Conservation (phyloP, 2,888 invertebrate species). For the Gymnoscelis rufifasciata region DNA sequence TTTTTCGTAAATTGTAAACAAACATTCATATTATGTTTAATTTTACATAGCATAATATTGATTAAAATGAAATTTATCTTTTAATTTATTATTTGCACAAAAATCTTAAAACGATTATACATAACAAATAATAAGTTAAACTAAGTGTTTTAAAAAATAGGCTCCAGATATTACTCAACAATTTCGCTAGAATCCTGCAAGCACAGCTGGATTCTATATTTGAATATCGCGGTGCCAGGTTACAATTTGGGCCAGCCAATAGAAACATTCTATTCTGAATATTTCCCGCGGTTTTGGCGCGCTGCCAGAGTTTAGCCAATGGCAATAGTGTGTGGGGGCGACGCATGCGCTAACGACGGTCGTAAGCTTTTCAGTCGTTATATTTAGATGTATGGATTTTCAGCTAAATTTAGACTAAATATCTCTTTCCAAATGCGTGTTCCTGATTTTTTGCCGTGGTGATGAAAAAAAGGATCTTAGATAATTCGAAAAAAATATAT, state of each 20-base stretch:
- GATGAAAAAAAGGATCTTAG: too few relatives aligned
- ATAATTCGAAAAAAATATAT: too few relatives aligned
- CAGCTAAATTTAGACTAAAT: slow-evolving; percentile 8
- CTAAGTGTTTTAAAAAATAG: too few relatives aligned
- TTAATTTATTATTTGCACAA: too few relatives aligned
- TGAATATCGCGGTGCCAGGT: slow-evolving; percentile 77
- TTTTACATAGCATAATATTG: too few relatives aligned
- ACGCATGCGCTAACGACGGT: slow-evolving; percentile 47
- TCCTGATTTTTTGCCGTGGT: too few relatives aligned
- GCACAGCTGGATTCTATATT: slow-evolving; percentile 66
- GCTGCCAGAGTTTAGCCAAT: slow-evolving; percentile 65
- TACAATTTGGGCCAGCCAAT: slow-evolving; percentile 64
- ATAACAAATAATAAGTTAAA: too few relatives aligned
- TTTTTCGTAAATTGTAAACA: too few relatives aligned
- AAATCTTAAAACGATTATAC: too few relatives aligned
- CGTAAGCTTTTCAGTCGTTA: slow-evolving; percentile 45
- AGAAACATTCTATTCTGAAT: slow-evolving; percentile 47
- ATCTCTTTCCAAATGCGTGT: too few relatives aligned
- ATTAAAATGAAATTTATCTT: too few relatives aligned
- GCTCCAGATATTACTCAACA: background rate
- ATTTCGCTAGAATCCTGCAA: slow-evolving; percentile 40
- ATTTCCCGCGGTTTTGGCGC: slow-evolving; percentile 73
- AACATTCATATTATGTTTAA: too few relatives aligned
- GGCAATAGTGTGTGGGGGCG: slow-evolving; percentile 53
- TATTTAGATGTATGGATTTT: slow-evolving; percentile 39